Conservation (phyloP, 2,113 vertebrate species). For the Prinia subflava region DNA sequence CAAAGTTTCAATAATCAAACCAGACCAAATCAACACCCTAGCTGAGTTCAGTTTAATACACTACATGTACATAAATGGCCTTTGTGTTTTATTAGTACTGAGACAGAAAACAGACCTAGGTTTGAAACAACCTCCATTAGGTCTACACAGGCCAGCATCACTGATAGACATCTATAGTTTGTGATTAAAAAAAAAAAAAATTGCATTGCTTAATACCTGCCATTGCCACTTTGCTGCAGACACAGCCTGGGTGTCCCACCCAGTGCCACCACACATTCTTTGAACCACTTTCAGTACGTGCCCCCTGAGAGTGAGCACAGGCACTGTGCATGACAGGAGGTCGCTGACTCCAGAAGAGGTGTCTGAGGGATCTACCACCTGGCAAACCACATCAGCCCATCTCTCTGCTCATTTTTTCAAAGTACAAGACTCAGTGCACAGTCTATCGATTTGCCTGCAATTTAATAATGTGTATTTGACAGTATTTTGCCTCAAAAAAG, state of each 20-base stretch:
- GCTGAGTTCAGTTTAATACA: background rate
- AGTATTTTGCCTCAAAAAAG: background rate
- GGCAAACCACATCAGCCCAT: background rate
- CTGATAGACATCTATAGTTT: background rate
- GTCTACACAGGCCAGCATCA: background rate
- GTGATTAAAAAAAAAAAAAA: background rate
- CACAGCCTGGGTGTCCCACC: too few species aligned
- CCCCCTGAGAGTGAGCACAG: background rate
- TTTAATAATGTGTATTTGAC: background rate
- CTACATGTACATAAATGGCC: background rate
- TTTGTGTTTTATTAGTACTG: background rate
- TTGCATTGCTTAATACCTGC: background rate
- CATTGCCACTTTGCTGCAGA: background rate
- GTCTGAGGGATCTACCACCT: too few species aligned
- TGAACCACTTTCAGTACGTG: background rate
- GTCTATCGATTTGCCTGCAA: background rate
- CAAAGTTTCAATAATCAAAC: background rate
- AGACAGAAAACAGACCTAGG: background rate
- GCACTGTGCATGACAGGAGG: too few species aligned
- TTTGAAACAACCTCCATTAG: background rate
- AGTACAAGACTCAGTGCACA: background rate
- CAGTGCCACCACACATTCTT: background rate
- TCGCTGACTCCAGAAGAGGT: background rate
- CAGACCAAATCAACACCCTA: background rate
- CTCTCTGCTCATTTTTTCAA: background rate